Percentiles rank a stretch among this genome's conserved stretches.
phyloP scores from a whole-genome alignment of 2,888 invertebrate genomes.

The Branchellion lobata region DNA sequence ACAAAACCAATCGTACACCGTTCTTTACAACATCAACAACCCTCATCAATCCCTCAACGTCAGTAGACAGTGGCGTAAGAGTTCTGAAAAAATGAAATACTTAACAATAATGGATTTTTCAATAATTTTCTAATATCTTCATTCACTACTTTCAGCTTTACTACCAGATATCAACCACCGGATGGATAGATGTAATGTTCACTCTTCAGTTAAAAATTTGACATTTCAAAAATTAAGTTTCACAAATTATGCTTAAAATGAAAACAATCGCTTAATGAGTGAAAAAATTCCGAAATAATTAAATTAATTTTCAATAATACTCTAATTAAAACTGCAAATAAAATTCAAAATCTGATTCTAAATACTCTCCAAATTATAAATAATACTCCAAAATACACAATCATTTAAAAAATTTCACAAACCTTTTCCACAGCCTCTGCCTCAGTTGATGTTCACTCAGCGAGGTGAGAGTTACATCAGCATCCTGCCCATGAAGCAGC shows the following conservation, averaged over 20 bases:
- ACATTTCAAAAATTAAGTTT: not conserved
- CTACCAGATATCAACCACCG: conserved; percentile 25
- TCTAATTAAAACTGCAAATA: too few species aligned
- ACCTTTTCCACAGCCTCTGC: conserved; percentile 16
- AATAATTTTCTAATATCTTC: not conserved
- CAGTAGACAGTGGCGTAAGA: not conserved
- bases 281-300: too few species aligned
- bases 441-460: conserved; percentile 45
- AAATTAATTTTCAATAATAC: too few species aligned
- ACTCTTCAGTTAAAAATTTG: not conserved
- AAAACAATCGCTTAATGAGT: too few species aligned
- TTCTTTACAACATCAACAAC: conserved; percentile 80
- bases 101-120: not conserved
- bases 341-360: too few species aligned
- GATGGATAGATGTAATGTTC: conserved; percentile 30
- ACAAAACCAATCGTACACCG: conserved; percentile 86
- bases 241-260: too few species aligned
- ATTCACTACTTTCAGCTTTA: conserved; percentile 3
- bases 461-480: conserved; percentile 56
- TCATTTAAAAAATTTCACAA: too few species aligned
- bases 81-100: not conserved
- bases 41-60: too few species aligned
- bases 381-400: too few species aligned
- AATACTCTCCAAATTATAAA: too few species aligned
- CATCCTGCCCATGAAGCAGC: conserved; percentile 59